Evolutionary conservation across 92 coral and sea anemone genomes (phyloP), one percentile per base, ranked within the genome.

Genomic region (Porites divaricata): DNA sequence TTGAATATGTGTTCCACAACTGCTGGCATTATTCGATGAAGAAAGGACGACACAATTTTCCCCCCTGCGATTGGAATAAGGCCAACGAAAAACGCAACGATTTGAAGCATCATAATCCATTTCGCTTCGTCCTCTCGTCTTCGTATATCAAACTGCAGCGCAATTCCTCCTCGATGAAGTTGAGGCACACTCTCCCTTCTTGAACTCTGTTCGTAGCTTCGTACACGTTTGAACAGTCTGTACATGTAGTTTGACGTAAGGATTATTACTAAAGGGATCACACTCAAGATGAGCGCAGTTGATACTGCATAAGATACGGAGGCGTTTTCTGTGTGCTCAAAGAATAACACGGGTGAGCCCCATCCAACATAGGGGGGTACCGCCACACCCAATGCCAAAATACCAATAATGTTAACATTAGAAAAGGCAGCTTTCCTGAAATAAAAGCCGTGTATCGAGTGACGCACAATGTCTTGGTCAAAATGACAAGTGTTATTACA

Each of bases 311-410:
- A 63, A 0, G 86, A 83, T 19, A 63, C 8, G 9, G 79, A 72
- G 48, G 23, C 21, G 11, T 19, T 21, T 24, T 41, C 12, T 64
- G 86, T 53, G 73, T 14, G 1, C 45, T 50, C 28, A 17, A 11
- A 12, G n/a, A 63, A 59, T 73, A 67, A 68, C 59, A 70, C 1
- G 19, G 72, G 72, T 8, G 86, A 72, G 1, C 86, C 86, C 63
- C 79, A 83, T 45, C 86, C 86, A 0, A 73, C 20, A 73, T 72
- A 83, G 3, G 86, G 86, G 17, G 86, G 80, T 50, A 83, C 6
- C 0, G 86, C 80, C 80, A 83, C 80, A 28, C 79, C 86, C 72
- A 83, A 48, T 59, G 72, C 71, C 0, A 28, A 3, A 13, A 72
- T 53, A 69, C 45, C 14, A 73, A 4, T n/a, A 50, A 9, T 65